phyloP scores from a whole-genome alignment of 2,113 vertebrate genomes.

The Malaclemys terrapin region DNA sequence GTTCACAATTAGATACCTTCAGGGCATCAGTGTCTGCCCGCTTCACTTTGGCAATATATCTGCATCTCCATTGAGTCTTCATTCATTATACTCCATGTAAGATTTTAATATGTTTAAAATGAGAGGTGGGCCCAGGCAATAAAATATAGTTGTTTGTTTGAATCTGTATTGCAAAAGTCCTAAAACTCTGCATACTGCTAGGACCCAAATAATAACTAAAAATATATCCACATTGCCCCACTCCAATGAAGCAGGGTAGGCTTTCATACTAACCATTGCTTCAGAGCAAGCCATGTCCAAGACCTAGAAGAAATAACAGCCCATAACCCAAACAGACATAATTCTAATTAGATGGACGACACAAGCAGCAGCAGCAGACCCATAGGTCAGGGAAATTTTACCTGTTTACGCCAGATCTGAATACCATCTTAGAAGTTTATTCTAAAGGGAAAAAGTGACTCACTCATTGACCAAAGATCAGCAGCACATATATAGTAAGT shows the following conservation, averaged over 20 bases:
- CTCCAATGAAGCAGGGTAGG: not conserved
- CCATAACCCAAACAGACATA: not conserved
- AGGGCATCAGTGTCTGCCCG: not conserved
- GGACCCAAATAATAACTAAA: not conserved
- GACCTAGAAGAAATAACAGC: not conserved
- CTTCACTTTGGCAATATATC: not conserved
- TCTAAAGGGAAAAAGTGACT: not conserved
- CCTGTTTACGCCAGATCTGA: not conserved
- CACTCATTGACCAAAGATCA: not conserved
- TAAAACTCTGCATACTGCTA: not conserved
- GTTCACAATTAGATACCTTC: not conserved
- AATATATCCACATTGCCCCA: not conserved
- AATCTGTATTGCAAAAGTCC: not conserved
- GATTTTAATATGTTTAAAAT: not conserved
- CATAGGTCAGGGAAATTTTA: not conserved
- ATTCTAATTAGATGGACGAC: not conserved
- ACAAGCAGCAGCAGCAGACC: not conserved
- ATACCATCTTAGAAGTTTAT: not conserved
- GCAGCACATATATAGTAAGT: not conserved
- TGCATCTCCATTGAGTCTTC: not conserved
- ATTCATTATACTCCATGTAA: not conserved
- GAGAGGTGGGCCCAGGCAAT: not conserved
- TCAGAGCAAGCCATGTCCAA: not conserved
- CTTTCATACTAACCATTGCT: not conserved
- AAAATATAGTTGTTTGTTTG: not conserved